Evolutionary conservation across 2,113 vertebrate species (phyloP).

Genomic region (Periophthalmus modestus): DNA sequence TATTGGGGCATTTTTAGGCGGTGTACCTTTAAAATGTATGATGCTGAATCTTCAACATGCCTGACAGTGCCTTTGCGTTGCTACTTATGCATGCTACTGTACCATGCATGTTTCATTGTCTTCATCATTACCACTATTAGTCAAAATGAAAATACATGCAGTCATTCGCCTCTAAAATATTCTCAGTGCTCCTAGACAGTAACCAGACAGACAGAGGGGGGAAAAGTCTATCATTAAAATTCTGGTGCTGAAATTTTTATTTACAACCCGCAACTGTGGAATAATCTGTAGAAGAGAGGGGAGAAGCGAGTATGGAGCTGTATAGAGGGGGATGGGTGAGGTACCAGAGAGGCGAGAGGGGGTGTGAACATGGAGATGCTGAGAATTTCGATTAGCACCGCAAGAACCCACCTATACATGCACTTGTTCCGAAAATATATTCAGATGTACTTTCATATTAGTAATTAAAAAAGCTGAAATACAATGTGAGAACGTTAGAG

Average conservation of each 20-base stretch:
- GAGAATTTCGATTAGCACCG: slow-evolving; percentile 55
- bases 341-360: slow-evolving; percentile 27
- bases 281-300: slow-evolving; percentile 32
- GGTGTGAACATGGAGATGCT: slow-evolving; percentile 43
- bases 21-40: neutral
- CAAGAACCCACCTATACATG: slow-evolving; percentile 41
- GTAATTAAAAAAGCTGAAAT: neutral
- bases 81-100: slow-evolving; percentile 10
- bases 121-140: neutral
- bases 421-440: slow-evolving; percentile 7
- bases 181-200: slow-evolving; percentile 28
- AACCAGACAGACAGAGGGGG: slow-evolving; percentile 36
- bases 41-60: neutral
- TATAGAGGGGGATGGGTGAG: slow-evolving; percentile 44
- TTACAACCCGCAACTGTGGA: slow-evolving; percentile 39
- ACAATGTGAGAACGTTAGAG: neutral
- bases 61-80: slow-evolving; percentile 1
- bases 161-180: slow-evolving; percentile 26
- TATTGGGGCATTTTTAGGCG: neutral
- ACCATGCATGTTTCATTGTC: slow-evolving; percentile 15
- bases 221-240: slow-evolving; percentile 55
- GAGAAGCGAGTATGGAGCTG: slow-evolving; percentile 21
- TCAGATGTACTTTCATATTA: neutral
- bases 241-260: slow-evolving; percentile 54
- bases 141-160: slow-evolving; percentile 3